A percentile compares a stretch with the other conserved stretches of the same genome.
phyloP scores from a whole-genome alignment of 1,140 invertebrate species.

The Periplaneta americana region DNA sequence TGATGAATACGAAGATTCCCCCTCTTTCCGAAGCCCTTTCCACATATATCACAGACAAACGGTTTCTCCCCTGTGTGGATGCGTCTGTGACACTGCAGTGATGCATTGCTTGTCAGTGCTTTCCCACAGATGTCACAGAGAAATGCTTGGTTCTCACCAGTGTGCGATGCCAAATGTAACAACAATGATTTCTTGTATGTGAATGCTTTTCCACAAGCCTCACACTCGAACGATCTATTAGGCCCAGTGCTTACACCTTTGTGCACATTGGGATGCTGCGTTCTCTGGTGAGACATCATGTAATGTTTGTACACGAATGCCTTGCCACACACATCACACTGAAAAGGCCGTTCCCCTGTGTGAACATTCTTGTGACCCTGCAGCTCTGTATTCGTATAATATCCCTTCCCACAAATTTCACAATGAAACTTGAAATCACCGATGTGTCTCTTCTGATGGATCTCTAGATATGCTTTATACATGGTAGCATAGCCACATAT shows the following conservation, averaged over 20 bases:
- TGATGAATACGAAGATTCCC: constrained; percentile 58
- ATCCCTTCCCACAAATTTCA: constrained; percentile 47
- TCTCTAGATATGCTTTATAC: constrained; percentile 33
- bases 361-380: constrained; percentile 53
- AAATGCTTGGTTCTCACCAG: constrained; percentile 41
- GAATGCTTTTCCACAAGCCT: constrained; percentile 1
- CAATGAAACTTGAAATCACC: constrained; percentile 52
- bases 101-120: constrained; percentile 36
- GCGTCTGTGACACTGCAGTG: constrained; percentile 49
- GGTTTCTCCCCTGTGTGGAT: constrained; percentile 53
- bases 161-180: background rate
- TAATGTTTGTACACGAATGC: constrained; percentile 36
- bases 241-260: constrained; percentile 13
- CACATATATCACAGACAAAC: constrained; percentile 40
- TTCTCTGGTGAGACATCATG: constrained; percentile 23
- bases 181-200: background rate
- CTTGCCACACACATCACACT: constrained; percentile 49
- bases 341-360: constrained; percentile 45
- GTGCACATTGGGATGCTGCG: constrained; percentile 31
- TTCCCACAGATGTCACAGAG: constrained; percentile 38
- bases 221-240: constrained; percentile 14
- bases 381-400: constrained; percentile 46
- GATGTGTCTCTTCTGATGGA: constrained; percentile 44
- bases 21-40: constrained; percentile 52
- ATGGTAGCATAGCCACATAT: constrained; percentile 38